A percentile compares a stretch with the other conserved stretches of the same genome.
These are phyloP conservation scores for Melitaea cinxia DNA, from an alignment of 1,140 invertebrate species.

Conservation along the genomic window DNA sequence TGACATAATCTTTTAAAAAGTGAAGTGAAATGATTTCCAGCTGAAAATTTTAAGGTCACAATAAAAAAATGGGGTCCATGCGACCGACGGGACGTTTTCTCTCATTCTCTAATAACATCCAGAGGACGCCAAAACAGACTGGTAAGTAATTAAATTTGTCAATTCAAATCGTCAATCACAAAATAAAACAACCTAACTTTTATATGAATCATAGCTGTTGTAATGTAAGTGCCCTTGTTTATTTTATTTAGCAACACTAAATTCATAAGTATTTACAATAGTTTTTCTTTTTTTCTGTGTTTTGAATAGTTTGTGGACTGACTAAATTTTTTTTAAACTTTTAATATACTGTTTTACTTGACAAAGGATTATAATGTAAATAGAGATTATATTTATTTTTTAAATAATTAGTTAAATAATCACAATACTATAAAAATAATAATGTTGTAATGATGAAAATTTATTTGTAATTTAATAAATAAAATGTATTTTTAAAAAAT, in stretches of 20 bases:
- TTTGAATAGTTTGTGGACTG: background rate
- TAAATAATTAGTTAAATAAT: too few relatives aligned
- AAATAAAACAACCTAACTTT: constrained; percentile 38
- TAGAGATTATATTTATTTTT: too few relatives aligned
- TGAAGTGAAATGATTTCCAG: constrained; percentile 53
- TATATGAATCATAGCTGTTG: constrained; percentile 52
- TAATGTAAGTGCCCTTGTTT: constrained; percentile 44
- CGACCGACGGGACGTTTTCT: constrained; percentile 76
- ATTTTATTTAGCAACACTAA: constrained; percentile 11
- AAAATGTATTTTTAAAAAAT: background rate
- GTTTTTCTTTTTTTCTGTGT: background rate
- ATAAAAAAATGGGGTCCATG: constrained; percentile 75
- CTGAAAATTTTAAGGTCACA: constrained; percentile 47
- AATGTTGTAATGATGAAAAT: too few relatives aligned
- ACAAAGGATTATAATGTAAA: too few relatives aligned
- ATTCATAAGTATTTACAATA: constrained; percentile 14
- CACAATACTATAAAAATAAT: background rate
- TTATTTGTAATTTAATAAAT: too few relatives aligned
- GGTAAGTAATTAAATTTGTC: constrained; percentile 52
- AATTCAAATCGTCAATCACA: background rate
- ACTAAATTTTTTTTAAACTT: background rate
- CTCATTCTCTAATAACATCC: constrained; percentile 77
- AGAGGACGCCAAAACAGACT: constrained; percentile 75
- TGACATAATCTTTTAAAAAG: constrained; percentile 35
- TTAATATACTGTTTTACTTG: too few relatives aligned